phyloP scores from a whole-genome alignment of 2,888 invertebrate genomes.

The Abscondita cerata region DNA sequence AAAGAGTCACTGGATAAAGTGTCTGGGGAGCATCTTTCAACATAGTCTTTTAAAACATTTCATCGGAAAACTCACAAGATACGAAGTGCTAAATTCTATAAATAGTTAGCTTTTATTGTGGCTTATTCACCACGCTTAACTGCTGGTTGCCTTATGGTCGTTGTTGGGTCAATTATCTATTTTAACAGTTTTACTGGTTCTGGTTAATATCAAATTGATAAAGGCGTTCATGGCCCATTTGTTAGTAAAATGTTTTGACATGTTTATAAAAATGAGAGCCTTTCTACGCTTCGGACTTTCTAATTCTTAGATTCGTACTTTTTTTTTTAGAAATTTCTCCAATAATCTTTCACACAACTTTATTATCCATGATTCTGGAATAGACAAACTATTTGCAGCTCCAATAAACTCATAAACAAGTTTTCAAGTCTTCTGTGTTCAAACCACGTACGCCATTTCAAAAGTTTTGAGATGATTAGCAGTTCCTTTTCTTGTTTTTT shows the following conservation, averaged over 20 bases:
- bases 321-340: not conserved
- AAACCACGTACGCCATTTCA: no score
- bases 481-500: no score
- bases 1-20: slow-evolving; percentile 1
- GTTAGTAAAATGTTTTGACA: slow-evolving; percentile 42
- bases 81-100: not conserved
- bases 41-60: not conserved
- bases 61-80: not conserved
- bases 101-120: not conserved
- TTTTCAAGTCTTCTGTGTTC: no score
- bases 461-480: no score
- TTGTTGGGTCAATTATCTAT: not conserved
- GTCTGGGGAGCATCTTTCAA: slow-evolving; percentile 4
- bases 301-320: not conserved
- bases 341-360: not conserved
- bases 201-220: slow-evolving; percentile 1
- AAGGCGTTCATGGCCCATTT: slow-evolving; percentile 38
- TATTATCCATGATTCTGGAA: slow-evolving; percentile 3
- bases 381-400: not conserved
- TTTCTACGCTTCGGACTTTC: slow-evolving; percentile 37
- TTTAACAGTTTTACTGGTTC: not conserved
- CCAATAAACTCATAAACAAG: not conserved
- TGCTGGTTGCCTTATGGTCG: not conserved
- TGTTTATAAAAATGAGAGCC: slow-evolving; percentile 10
- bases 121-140: not conserved